These are phyloP conservation scores for Nesidiocoris tenuis DNA, from an alignment of 2,888 invertebrate genomes.

Conservation along the genomic window DNA sequence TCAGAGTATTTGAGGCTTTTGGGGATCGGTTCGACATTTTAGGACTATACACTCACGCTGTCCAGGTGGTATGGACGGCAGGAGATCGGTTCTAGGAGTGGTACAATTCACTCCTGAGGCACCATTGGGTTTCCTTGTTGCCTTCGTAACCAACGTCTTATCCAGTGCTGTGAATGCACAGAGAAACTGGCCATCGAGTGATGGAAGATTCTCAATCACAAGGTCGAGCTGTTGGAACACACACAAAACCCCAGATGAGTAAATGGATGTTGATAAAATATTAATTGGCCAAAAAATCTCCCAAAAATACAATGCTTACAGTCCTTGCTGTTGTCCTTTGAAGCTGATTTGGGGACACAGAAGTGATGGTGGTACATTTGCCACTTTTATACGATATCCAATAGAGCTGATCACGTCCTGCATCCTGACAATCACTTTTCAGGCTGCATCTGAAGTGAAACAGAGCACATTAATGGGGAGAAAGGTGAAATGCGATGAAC, in stretches of 20 bases:
- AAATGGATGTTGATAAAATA: too few relatives aligned
- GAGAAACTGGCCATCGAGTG: constrained; percentile 81
- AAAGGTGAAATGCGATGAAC: too few relatives aligned
- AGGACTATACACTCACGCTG: constrained; percentile 72
- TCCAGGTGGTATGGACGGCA: constrained; percentile 89
- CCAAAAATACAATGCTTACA: constrained; percentile 54
- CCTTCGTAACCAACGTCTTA: constrained; percentile 85
- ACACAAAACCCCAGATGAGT: neutral
- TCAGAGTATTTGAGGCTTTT: too few relatives aligned
- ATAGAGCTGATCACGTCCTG: constrained; percentile 86
- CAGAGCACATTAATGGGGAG: neutral
- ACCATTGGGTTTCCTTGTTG: constrained; percentile 83
- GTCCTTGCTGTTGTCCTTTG: constrained; percentile 92
- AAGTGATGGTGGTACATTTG: constrained; percentile 93
- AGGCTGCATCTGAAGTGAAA: constrained; percentile 71
- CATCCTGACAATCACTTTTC: constrained; percentile 86
- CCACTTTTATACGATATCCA: constrained; percentile 97
- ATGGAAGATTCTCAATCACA: constrained; percentile 93
- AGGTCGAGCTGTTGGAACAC: constrained; percentile 69
- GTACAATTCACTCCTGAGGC: constrained; percentile 78
- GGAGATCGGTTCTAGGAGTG: constrained; percentile 87
- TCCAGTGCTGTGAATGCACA: constrained; percentile 93
- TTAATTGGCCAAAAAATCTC: too few relatives aligned
- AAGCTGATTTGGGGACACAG: constrained; percentile 84
- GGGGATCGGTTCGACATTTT: neutral